Evolutionary conservation across 2,888 invertebrate species (phyloP), one percentile per base, ranked within the genome.

Genomic region (Drosophila melanosoma): DNA sequence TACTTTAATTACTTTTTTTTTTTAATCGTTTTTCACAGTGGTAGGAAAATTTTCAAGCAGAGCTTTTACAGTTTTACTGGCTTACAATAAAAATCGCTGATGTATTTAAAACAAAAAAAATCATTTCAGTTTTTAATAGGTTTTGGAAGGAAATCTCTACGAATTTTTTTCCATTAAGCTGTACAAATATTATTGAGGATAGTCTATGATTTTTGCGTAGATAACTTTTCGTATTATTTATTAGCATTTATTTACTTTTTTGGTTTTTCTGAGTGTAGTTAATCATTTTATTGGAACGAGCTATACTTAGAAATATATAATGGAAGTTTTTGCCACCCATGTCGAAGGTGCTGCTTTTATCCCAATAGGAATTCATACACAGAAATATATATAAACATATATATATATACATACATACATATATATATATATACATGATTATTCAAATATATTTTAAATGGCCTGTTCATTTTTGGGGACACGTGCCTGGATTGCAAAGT

Each of bases 401-500:
- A 7, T n/a, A 42, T n/a, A n/a, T 6, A 11, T 11, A 17, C 29
- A 17, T 49, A n/a, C n/a, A n/a, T n/a, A n/a, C n/a, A n/a, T n/a
- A n/a, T 12, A 36, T 29, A 7, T n/a, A 42, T n/a, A n/a, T 6
- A 11, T 11, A 17, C 29, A 17, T 49, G 17, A 3, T 51, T 29
- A 29, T 29, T 17, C 26, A 51, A 51, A 26, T 17, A 17, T 17
- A 29, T 26, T 49, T 49, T 33, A 20, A 45, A 36, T 29, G 23
- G 1, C 3, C n/a, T 26, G 38, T 15, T 35, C 1, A 12, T 38
- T 67, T 26, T 70, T 35, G 15, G 26, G 12, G 52, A 48, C 33
- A 62, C 78, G 79, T 78, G 78, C 51, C 23, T 11, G 4, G 74
- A 1, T 4, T 78, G 58, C 59, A 63, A 62, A 71, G 52, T 59